Conservation (phyloP, 2,888 invertebrate genomes). For the Melanchra persicariae region DNA sequence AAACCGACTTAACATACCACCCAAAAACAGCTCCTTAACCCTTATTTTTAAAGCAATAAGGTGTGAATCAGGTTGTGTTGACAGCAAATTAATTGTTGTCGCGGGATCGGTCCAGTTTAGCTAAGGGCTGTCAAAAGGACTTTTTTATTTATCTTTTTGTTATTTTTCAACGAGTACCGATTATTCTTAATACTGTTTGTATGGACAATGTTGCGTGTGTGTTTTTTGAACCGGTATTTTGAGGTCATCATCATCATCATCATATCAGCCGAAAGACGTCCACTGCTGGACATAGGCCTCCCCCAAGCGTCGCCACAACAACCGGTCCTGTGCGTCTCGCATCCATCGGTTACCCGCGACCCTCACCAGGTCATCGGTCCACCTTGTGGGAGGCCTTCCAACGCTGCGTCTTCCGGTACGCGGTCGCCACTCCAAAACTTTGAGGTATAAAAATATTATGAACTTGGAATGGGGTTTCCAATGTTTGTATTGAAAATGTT, state of each 20-base stretch:
- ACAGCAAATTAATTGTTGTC: conserved; percentile 7
- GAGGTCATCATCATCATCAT: too few relatives aligned
- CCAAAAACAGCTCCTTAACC: not conserved
- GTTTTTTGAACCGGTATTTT: conserved; percentile 25
- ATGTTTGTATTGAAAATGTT: not conserved
- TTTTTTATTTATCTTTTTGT: conserved; percentile 29
- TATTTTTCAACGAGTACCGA: conserved; percentile 23
- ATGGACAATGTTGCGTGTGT: conserved; percentile 31
- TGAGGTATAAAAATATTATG: conserved; percentile 17
- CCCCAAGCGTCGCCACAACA: too few relatives aligned
- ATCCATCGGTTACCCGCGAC: too few relatives aligned
- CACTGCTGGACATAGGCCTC: too few relatives aligned
- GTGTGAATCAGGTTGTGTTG: conserved; percentile 42
- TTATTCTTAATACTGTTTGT: conserved; percentile 43
- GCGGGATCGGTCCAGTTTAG: conserved; percentile 61
- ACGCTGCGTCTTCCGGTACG: too few relatives aligned
- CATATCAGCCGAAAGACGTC: too few relatives aligned
- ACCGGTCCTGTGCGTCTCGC: too few relatives aligned
- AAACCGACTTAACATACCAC: conserved; percentile 32
- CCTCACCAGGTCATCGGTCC: too few relatives aligned
- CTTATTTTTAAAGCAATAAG: conserved; percentile 39
- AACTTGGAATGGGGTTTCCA: not conserved
- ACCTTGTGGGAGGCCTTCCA: too few relatives aligned
- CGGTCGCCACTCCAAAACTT: too few relatives aligned
- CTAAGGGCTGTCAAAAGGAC: conserved; percentile 65